Base-by-base conservation (phyloP, 2,888 invertebrate species). In the Actias luna region DNA sequence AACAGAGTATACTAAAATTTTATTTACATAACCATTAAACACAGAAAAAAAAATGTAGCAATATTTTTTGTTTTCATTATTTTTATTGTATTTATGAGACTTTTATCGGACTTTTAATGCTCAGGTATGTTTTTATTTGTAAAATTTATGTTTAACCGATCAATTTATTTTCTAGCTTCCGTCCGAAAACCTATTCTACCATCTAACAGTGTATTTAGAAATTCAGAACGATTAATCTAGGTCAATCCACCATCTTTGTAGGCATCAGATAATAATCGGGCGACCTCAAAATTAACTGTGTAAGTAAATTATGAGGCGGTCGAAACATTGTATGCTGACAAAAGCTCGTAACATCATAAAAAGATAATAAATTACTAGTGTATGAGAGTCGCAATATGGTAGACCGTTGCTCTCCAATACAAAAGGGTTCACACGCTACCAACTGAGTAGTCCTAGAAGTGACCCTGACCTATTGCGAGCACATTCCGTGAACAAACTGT, bases 401-500 rank as follows among this genome's bases (percentile, higher is more conserved):
- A 55, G 62, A 65, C 63, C 33, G 35, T 58, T 61, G 58, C 39
- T 57, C 50, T 36, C 58, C 35, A 29, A 70, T 67, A 80, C 79
- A 79, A 78, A 78, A 69, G 77, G 72, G 71, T 74, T 82, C 77
- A 59, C 77, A 78, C 72, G 81, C 77, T 71, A 75, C 77, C 68
- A 76, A 72, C 68, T 69, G 67, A 65, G 66, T 64, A 63, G 65
- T 68, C 73, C 67, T 71, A 69, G 70, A 68, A 61, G 61, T 63
- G 74, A 46, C 79, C 79, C 72, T 79, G 79, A 80, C 78, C 74
- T 79, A 76, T 76, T 67, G 65, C 63, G 31, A 35, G 57, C 65
- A 61, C 71, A 72, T 70, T 70, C 70, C 68, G 62, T 65, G 63
- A 55, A 65, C 63, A 55, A 55, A 55, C 29, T 7, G 55, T 66